Evolutionary conservation across 2,888 invertebrate genomes (phyloP).

Genomic region (Paralinhomoeus sp.): DNA sequence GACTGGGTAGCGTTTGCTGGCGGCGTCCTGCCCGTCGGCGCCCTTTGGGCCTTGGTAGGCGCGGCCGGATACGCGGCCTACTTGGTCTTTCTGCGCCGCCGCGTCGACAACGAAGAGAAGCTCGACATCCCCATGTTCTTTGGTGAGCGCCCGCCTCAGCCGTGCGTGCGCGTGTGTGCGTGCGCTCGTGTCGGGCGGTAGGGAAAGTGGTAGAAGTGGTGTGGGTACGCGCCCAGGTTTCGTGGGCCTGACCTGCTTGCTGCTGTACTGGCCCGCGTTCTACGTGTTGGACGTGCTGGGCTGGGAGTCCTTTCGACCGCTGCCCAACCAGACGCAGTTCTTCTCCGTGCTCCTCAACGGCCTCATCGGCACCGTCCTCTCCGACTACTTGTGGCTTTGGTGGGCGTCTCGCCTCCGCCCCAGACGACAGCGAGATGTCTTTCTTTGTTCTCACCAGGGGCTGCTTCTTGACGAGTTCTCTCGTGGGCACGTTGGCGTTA

Average conservation of each 20-base stretch:
- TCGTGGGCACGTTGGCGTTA: constrained; percentile 62
- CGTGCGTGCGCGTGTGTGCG: no score
- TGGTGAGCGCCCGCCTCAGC: constrained; percentile 38
- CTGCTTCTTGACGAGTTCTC: constrained; percentile 68
- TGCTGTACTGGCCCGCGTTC: constrained; percentile 67
- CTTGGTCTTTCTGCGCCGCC: constrained; percentile 53
- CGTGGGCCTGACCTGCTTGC: constrained; percentile 69
- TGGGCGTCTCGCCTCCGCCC: constrained; percentile 28
- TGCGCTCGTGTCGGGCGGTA: no score
- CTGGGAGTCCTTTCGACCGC: constrained; percentile 51
- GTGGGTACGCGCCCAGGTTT: constrained; percentile 41
- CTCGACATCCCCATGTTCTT: constrained; percentile 85
- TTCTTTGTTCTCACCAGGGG: no score
- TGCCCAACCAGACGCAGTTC: constrained; percentile 58
- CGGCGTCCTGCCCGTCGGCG: constrained; percentile 52
- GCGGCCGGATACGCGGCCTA: constrained; percentile 73
- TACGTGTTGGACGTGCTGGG: constrained; percentile 52
- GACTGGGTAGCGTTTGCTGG: no score
- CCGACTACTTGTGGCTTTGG: constrained; percentile 80
- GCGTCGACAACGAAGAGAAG: constrained; percentile 71
- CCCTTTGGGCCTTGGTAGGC: constrained; percentile 56
- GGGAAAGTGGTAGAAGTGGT: no score
- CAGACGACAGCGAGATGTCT: no score
- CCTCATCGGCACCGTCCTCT: constrained; percentile 63
- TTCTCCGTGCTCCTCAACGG: constrained; percentile 57